Conservation (phyloP, 2,113 vertebrate genomes). For the Plotosus lineatus region DNA sequence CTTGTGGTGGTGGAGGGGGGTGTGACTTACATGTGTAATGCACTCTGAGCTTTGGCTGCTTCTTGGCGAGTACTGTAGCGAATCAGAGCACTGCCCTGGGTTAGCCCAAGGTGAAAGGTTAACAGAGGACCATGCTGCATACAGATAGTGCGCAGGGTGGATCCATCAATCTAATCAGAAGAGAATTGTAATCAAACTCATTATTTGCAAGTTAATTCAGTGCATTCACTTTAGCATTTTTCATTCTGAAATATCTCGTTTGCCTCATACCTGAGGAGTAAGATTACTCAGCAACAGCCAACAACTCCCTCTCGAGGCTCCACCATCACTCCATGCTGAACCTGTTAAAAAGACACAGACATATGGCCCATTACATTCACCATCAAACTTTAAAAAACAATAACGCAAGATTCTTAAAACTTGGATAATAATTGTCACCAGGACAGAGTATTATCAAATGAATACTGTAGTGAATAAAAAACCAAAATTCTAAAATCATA, state of each 20-base stretch:
- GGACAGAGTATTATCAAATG: constrained; percentile 15
- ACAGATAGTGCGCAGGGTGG: constrained; percentile 98
- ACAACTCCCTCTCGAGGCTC: constrained; percentile 91
- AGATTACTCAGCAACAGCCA: constrained; percentile 99
- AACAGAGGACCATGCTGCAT: constrained; percentile 99
- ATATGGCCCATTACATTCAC: constrained; percentile 1
- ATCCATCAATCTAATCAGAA: constrained; percentile 88
- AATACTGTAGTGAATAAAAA: neutral
- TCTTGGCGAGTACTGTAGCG: constrained; percentile 97
- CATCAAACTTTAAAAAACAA: neutral
- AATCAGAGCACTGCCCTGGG: constrained; percentile 98
- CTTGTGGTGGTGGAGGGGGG: too few relatives aligned
- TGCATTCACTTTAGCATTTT: neutral
- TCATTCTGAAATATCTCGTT: neutral
- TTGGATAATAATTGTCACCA: neutral
- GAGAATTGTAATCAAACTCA: neutral
- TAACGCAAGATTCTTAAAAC: neutral
- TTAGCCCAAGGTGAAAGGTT: constrained; percentile 99
- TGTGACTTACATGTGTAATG: constrained; percentile 91
- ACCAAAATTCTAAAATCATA: neutral
- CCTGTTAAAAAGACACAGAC: constrained; percentile 64
- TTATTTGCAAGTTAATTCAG: neutral
- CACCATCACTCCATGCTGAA: constrained; percentile 92
- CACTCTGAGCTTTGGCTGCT: constrained; percentile 98
- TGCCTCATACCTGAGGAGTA: constrained; percentile 88